Evolutionary conservation across 2,797 vertebrate species (phyloP).

Genomic region (Helarctos malayanus): DNA sequence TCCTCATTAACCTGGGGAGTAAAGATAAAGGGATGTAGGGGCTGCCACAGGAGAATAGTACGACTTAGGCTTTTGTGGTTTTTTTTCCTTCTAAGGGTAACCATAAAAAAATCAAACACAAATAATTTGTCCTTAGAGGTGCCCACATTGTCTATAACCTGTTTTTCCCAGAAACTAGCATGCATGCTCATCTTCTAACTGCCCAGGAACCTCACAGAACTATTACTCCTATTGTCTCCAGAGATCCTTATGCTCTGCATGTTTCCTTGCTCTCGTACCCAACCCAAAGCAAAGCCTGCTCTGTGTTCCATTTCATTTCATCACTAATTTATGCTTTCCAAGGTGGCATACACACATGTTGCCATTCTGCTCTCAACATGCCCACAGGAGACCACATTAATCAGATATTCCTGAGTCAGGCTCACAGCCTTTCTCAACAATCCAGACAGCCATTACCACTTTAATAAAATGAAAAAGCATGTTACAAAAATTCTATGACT

Average conservation of each 20-base stretch:
- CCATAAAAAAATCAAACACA: not conserved
- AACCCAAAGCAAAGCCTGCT: conserved; percentile 57
- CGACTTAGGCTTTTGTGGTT: not conserved
- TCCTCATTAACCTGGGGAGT: conserved; percentile 56
- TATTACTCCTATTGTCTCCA: conserved; percentile 27
- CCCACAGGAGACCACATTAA: conserved; percentile 12
- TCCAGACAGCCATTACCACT: conserved; percentile 15
- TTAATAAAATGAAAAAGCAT: conserved; percentile 36
- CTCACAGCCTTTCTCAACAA: conserved; percentile 45
- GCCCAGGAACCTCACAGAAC: not conserved
- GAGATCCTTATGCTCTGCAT: conserved; percentile 46
- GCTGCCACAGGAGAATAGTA: not conserved
- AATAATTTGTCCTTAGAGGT: conserved; percentile 57
- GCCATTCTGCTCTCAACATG: not conserved
- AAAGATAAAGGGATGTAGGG: conserved; percentile 23
- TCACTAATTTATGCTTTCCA: conserved; percentile 50
- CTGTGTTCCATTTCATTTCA: conserved; percentile 49
- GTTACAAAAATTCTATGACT: conserved; percentile 28
- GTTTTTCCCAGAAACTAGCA: not conserved
- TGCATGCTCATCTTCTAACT: conserved; percentile 12
- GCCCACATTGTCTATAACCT: not conserved
- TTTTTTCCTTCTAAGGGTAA: conserved; percentile 26
- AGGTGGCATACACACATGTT: conserved; percentile 41
- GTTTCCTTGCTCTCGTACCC: conserved; percentile 22
- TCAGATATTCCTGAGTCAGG: not conserved